Evolutionary conservation across 1,140 invertebrate species (phyloP).

Genomic region (Wiebesia pumilae): DNA sequence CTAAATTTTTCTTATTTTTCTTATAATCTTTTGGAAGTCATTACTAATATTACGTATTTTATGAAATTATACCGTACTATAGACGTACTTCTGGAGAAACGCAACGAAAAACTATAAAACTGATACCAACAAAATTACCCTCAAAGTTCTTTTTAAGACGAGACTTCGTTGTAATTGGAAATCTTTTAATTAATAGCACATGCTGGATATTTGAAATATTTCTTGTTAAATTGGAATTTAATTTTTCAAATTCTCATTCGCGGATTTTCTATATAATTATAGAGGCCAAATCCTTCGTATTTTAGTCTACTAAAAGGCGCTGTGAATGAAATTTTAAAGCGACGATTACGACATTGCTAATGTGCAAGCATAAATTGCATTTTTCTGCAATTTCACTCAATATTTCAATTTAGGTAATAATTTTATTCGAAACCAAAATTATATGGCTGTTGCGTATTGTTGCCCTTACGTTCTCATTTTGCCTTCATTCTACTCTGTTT

Average conservation of each 20-base stretch:
- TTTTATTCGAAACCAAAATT: neutral
- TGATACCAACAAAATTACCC: neutral
- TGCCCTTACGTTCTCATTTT: neutral
- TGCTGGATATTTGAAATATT: neutral
- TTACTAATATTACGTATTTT: slow-evolving; percentile 18
- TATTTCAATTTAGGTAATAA: neutral
- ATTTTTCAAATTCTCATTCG: no score
- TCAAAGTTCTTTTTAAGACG: neutral
- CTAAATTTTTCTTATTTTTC: slow-evolving; percentile 17
- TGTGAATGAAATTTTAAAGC: neutral
- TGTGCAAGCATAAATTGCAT: neutral
- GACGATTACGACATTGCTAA: neutral
- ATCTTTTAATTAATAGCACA: neutral
- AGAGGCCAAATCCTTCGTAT: neutral
- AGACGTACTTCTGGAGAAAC: neutral
- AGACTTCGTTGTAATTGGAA: neutral
- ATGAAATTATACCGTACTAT: slow-evolving; percentile 15
- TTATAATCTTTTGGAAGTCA: neutral
- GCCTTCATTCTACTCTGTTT: no score
- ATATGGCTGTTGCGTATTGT: neutral
- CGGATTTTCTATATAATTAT: neutral
- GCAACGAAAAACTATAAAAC: neutral
- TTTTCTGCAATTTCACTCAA: neutral
- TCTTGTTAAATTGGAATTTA: neutral
- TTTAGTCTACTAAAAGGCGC: neutral